Base-by-base conservation (phyloP, 2,888 invertebrate genomes). In the Chloroclysta siterata region DNA sequence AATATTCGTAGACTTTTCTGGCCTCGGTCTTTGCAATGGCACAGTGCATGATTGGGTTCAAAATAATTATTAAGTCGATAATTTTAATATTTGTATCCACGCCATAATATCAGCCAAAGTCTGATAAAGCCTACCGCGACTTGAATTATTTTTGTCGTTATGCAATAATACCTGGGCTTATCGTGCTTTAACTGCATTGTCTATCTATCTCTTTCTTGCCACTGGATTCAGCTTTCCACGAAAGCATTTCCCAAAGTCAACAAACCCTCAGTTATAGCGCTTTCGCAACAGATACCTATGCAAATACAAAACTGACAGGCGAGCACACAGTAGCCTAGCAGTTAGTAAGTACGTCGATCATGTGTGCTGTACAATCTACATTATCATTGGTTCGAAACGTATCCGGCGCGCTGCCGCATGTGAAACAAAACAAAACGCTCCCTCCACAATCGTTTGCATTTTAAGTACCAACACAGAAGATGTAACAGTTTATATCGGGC, bases 361-460 rank as follows among this genome's bases (percentile, higher is more conserved):
- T 17, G 13, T 52, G 48, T 22, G 29, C 42, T 60, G 48, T 48
- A 46, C 60, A 65, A 48, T 51, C 15, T 50, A 42, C 44, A 51
- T 54, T 59, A 60, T 59, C 63, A 59, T 52, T 48, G 59, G 17
- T 59, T n/a, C n/a, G n/a, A 28, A 39, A 36, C 6, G 51, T 28
- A 60, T 53, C 60, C 56, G 53, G 60, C 59, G 55, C 42, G 11
- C 48, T 62, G 62, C 66, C 29, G 57, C 60, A 55, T 36, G 55
- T 60, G 46, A 66, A 63, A 60, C 61, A 65, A 63, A 63, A 66
- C 53, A 50, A 64, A 60, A 63, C 44, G 53, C 42, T 51, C 52
- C 52, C 22, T 2, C 63, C 56, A 58, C 33, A 58, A 44, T 36
- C 53, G 51, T 60, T 61, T 64, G 68, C 62, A 59, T 61, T 56